Evolutionary conservation across 2,113 vertebrate species (phyloP).

Genomic region (Melospiza georgiana): DNA sequence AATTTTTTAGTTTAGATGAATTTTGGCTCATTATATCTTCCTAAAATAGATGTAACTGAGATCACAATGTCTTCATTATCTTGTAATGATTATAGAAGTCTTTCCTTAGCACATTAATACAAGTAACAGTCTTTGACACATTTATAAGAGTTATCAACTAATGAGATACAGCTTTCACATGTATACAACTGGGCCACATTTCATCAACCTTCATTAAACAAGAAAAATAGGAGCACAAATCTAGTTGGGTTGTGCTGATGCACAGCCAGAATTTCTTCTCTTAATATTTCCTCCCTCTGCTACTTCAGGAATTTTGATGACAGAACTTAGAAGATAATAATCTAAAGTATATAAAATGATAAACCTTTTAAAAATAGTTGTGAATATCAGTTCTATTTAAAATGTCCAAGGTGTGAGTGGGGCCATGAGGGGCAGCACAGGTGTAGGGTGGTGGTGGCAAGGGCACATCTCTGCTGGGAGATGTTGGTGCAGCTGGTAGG

Average conservation of each 20-base stretch:
- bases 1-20: constrained; percentile 11
- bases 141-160: constrained; percentile 1
- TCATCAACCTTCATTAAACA: neutral
- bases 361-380: neutral
- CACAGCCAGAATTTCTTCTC: neutral
- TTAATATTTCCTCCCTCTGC: neutral
- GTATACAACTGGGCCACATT: neutral
- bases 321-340: neutral
- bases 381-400: neutral
- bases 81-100: neutral
- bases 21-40: constrained; percentile 14
- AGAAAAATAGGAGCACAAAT: neutral
- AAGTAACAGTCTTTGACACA: neutral
- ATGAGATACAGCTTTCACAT: constrained; percentile 7
- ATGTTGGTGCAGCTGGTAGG: neutral
- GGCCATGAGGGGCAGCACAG: accelerated
- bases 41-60: constrained; percentile 9
- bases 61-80: constrained; percentile 19
- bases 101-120: neutral
- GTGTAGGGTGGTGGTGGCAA: neutral
- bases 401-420: neutral
- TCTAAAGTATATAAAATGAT: neutral
- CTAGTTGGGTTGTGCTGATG: neutral
- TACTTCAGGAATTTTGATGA: neutral
- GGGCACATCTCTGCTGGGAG: neutral